These are phyloP conservation scores for Phortica variegata DNA, from an alignment of 1,140 invertebrate genomes.

Conservation along the genomic window DNA sequence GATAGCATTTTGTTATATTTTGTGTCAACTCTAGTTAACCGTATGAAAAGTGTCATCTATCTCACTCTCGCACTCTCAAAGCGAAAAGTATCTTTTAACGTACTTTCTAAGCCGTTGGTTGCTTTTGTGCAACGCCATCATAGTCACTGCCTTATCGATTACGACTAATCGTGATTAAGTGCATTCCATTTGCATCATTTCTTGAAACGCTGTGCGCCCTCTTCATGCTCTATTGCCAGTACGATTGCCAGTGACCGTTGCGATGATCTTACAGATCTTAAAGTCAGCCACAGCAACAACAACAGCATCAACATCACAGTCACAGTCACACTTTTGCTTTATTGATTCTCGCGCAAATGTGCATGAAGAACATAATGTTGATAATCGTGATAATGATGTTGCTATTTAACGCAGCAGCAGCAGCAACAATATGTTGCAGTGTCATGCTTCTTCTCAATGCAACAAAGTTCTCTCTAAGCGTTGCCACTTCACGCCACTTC, in stretches of 20 bases:
- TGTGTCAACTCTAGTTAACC: too few species aligned
- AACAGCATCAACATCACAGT: background rate
- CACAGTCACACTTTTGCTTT: background rate
- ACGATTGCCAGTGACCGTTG: too few species aligned
- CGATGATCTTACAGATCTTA: too few species aligned
- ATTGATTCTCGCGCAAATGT: too few species aligned
- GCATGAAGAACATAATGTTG: too few species aligned
- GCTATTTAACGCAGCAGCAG: too few species aligned
- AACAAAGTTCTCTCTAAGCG: constrained; percentile 1
- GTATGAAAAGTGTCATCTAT: background rate
- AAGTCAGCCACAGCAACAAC: background rate
- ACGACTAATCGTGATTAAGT: constrained; percentile 57
- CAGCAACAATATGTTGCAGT: constrained; percentile 44
- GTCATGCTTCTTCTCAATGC: constrained; percentile 32
- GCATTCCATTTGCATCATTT: constrained; percentile 51
- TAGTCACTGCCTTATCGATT: constrained; percentile 42
- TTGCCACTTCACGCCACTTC: background rate
- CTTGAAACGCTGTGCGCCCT: background rate
- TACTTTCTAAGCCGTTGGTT: too few species aligned
- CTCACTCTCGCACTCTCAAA: background rate
- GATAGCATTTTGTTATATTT: too few species aligned
- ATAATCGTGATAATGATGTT: background rate
- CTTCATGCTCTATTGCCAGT: too few species aligned
- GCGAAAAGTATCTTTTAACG: too few species aligned
- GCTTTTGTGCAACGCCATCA: constrained; percentile 6